Evolutionary conservation across 2,797 vertebrate species (phyloP).

Genomic region (Myotis vivesi): DNA sequence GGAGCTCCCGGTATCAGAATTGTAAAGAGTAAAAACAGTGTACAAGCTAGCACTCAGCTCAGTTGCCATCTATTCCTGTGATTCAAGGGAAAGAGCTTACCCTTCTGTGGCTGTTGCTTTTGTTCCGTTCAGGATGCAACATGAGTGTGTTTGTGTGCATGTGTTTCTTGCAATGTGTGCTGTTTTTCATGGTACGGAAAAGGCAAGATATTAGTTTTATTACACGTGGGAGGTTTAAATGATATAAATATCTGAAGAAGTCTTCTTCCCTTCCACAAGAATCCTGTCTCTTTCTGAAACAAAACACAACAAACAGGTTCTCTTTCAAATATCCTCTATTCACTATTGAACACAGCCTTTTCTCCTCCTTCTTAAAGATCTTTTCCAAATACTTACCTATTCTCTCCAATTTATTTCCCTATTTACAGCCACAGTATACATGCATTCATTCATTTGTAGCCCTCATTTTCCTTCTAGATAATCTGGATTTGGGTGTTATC

Average conservation of each 20-base stretch:
- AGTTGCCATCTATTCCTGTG: not conserved
- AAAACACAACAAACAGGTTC: not conserved
- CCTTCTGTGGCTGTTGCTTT: not conserved
- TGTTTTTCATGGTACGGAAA: not conserved
- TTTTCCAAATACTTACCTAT: not conserved
- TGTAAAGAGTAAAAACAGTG: not conserved
- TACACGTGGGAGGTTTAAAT: not conserved
- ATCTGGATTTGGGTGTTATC: not conserved
- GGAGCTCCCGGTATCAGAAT: not conserved
- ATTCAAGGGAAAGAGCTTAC: not conserved
- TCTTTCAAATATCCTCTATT: not conserved
- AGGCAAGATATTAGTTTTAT: not conserved
- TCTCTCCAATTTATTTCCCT: not conserved
- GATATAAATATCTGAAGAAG: not conserved
- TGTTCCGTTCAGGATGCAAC: not conserved
- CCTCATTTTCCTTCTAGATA: not conserved
- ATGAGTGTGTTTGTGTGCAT: accelerated
- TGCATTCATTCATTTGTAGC: not conserved
- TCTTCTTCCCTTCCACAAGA: not conserved
- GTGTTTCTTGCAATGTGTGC: not conserved
- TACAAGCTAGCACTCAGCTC: not conserved
- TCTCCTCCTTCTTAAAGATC: not conserved
- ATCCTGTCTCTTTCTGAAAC: not conserved
- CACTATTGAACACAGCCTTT: not conserved
- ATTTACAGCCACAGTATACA: not conserved